Evolutionary conservation across 2,113 vertebrate genomes (phyloP), one percentile per base, ranked within the genome.

Genomic region (Ahaetulla prasina): DNA sequence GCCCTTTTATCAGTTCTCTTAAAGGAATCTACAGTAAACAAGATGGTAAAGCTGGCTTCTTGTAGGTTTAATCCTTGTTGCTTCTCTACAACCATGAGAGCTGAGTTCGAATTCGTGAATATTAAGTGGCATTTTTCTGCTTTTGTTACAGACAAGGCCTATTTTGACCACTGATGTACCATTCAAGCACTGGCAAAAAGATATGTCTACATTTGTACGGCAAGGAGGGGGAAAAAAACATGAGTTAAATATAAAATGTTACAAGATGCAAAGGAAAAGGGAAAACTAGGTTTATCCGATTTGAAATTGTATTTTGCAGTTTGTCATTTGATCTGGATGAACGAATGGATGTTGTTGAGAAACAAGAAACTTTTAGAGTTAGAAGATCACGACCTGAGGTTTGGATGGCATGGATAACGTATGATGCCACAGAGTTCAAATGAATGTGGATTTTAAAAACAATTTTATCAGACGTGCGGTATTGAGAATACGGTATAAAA

Each of bases 1-100:
- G 94, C 89, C 88, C 94, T 91, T 94, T 96, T 94, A 96, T 95
- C 93, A 96, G 93, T 93, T 94, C 54, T 86, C 94, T 95, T n/a
- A n/a, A 39, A 80, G 85, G 92, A 94, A 94, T 0, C 6, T 90
- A 95, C 88, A 53, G 0, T 74, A 94, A 91, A 87, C 68, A 86
- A 23, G 35, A 89, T 89, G 89, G 92, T 90, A 92, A 93, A 4
- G 0, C 11, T 0, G 0, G 49, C 23, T 47, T 91, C 87, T 53
- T 43, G 35, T 52, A 35, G 90, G 95, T 92, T 63, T 92, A 93
- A 94, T 93, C 10, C 11, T 85, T 25, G 52, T 27, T 47, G 16
- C 90, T 91, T 85, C 89, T 55, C 87, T 50, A 63, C 63, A 95
- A 60, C 94, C 94, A 87, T 87, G 92, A 93, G 90, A 93, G 89